Conservation (phyloP, 2,113 vertebrate species). For the Sterna hirundo region DNA sequence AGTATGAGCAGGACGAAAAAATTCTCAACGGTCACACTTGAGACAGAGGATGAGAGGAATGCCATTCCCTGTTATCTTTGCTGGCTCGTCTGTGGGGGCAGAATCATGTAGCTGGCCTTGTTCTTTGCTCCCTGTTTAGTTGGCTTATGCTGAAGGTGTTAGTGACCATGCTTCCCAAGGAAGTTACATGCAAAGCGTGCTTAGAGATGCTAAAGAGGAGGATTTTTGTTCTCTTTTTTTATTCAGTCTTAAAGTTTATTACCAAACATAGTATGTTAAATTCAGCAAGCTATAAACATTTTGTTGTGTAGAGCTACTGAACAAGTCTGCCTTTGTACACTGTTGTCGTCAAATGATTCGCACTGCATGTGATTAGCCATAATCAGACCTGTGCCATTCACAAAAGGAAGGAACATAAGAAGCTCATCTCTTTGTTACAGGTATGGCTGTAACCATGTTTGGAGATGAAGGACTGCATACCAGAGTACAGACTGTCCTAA, state of each 20-base stretch:
- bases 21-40: background rate
- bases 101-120: background rate
- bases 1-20: background rate
- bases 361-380: background rate
- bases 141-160: background rate
- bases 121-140: background rate
- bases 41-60: background rate
- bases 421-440: background rate
- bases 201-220: background rate
- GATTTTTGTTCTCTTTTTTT: background rate
- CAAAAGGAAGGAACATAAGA: background rate
- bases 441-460: background rate
- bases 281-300: background rate
- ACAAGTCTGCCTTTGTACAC: background rate
- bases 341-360: background rate
- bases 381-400: background rate
- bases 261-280: background rate
- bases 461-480: background rate
- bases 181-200: background rate
- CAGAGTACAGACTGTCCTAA: background rate
- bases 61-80: fast-evolving
- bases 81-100: background rate
- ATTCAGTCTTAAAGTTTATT: background rate
- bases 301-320: background rate
- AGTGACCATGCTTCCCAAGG: background rate